These are phyloP conservation scores for Polietes domitor DNA, from an alignment of 2,888 invertebrate species.

Conservation along the genomic window DNA sequence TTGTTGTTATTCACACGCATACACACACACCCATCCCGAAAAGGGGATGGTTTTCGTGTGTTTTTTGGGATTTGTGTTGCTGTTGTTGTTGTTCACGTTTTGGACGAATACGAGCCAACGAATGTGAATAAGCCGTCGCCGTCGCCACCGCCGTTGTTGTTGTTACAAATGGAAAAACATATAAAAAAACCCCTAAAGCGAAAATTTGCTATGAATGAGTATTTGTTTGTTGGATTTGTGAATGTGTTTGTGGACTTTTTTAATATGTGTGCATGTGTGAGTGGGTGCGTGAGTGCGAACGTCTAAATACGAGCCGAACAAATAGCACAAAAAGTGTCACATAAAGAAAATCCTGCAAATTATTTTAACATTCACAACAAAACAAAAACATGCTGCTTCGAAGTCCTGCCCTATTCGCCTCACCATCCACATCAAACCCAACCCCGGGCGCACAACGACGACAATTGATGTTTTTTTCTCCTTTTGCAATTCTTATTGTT, in stretches of 20 bases:
- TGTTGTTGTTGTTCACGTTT: constrained; percentile 32
- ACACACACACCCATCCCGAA: constrained; percentile 67
- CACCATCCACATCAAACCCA: background rate
- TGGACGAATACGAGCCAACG: constrained; percentile 56
- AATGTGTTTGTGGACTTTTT: constrained; percentile 4
- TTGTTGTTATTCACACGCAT: constrained; percentile 27
- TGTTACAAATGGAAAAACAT: constrained; percentile 24
- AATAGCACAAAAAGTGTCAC: background rate
- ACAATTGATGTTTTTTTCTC: constrained; percentile 1
- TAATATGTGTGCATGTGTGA: background rate
- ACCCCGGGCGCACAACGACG: background rate
- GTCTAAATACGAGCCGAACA: background rate
- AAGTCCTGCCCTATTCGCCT: background rate
- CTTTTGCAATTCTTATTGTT: constrained; percentile 18
- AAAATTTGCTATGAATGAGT: constrained; percentile 31
- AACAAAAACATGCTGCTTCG: too few species aligned
- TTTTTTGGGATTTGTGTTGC: constrained; percentile 43
- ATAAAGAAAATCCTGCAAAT: background rate
- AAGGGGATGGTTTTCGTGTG: constrained; percentile 63
- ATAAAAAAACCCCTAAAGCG: constrained; percentile 42
- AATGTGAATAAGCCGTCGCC: background rate
- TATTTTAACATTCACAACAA: background rate
- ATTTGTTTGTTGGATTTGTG: constrained; percentile 38
- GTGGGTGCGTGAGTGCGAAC: background rate
- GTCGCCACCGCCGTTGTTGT: too few species aligned